A percentile compares a stretch with the other conserved stretches of the same genome.
Conservation (phyloP, 2,113 vertebrate genomes). For the Trichechus manatus region DNA sequence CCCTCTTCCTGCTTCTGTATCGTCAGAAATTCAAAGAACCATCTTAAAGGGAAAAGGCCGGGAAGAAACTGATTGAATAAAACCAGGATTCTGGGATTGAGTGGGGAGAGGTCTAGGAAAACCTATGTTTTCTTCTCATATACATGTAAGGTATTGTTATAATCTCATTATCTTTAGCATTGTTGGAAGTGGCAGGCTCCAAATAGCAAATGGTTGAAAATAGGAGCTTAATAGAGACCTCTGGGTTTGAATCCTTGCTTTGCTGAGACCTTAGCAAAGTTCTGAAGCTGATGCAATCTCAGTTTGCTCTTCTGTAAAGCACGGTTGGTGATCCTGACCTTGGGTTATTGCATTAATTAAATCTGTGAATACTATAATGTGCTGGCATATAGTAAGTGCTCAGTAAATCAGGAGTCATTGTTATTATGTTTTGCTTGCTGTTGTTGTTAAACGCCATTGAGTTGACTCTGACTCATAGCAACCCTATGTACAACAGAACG, state of each 20-base stretch:
- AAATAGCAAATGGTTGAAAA: background rate
- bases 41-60: background rate
- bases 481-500: no score
- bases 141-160: background rate
- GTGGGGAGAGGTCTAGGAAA: background rate
- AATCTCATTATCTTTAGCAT: background rate
- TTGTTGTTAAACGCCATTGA: background rate
- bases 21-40: slow-evolving; percentile 3
- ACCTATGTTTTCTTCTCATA: background rate
- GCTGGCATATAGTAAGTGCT: background rate
- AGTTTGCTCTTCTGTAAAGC: background rate
- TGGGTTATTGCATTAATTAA: background rate
- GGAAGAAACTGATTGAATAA: background rate
- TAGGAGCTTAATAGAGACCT: background rate
- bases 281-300: background rate
- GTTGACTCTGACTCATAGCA: no score
- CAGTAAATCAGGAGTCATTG: background rate
- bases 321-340: background rate
- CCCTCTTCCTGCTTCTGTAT: background rate
- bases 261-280: background rate
- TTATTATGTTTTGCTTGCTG: background rate
- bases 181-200: background rate
- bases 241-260: background rate
- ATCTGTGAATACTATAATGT: background rate
- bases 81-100: background rate